Percentiles rank a stretch among this genome's conserved stretches.
These are phyloP conservation scores for Pilophorus perplexus DNA, from an alignment of 2,888 invertebrate genomes.

Conservation along the genomic window DNA sequence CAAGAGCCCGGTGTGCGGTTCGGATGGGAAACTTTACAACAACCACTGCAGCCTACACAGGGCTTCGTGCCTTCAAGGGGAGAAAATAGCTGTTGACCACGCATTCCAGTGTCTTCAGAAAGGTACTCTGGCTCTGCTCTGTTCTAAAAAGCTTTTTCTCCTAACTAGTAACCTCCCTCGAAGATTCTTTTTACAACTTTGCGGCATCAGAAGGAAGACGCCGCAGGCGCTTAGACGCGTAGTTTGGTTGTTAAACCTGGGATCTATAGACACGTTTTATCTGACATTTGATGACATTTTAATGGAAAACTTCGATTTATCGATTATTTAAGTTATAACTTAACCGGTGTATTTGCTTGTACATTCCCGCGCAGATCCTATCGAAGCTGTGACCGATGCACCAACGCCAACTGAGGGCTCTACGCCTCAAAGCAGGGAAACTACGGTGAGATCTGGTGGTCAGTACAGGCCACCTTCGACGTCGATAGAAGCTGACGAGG, in stretches of 20 bases:
- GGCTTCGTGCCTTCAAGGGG: constrained; percentile 60
- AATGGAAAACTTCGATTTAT: no score
- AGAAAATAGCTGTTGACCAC: constrained; percentile 58
- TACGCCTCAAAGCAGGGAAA: constrained; percentile 15
- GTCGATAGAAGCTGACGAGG: not conserved
- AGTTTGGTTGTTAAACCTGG: no score
- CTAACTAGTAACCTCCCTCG: not conserved
- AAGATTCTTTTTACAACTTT: no score
- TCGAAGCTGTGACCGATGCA: constrained; percentile 18
- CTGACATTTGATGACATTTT: no score
- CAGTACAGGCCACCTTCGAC: constrained; percentile 24
- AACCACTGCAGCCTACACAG: constrained; percentile 68
- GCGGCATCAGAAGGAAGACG: not conserved
- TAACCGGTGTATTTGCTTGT: no score
- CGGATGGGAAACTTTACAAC: constrained; percentile 64
- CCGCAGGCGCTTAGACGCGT: not conserved
- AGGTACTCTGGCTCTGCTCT: constrained; percentile 51
- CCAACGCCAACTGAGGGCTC: constrained; percentile 28
- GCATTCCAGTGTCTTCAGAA: constrained; percentile 56
- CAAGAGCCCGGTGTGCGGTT: constrained; percentile 63
- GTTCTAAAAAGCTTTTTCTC: not conserved
- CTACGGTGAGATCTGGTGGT: not conserved
- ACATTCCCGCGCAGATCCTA: constrained; percentile 29
- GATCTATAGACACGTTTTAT: no score
- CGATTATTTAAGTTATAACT: no score